Evolutionary conservation across 2,113 vertebrate species (phyloP), one percentile per base, ranked within the genome.

Genomic region (Dicentrarchus labrax): DNA sequence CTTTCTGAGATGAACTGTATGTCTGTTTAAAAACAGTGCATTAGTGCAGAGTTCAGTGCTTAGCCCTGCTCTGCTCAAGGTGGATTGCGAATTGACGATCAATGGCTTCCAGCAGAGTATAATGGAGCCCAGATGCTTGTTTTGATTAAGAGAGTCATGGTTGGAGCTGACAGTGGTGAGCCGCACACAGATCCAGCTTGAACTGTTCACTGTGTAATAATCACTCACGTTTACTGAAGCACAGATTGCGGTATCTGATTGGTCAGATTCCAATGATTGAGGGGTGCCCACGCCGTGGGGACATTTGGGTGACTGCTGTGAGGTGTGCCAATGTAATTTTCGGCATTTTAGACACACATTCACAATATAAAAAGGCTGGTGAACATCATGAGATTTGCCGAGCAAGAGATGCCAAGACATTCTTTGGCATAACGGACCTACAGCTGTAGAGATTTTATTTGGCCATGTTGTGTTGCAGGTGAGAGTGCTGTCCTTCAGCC

Each of bases 121-220:
- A 92, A 93, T 85, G 84, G 80, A 91, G 90, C 86, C 86, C 90
- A 92, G 93, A 92, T 93, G 89, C 90, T 90, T 88, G 81, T 82
- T 92, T 91, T 94, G 93, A 95, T 94, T 88, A 94, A 95, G 88
- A 88, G 91, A 87, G 53, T 90, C 82, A 47, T 79, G 65, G 81
- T 65, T 86, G 65, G 71, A 85, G 84, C 79, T 80, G 92, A 90
- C 90, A 92, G 81, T 83, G 82, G 83, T 77, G 85, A 93, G 82
- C 59, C 69, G 8, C 66, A 73, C 66, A 70, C 75, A 64, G 78
- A 85, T 86, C 78, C 64, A 78, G 78, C 86, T 66, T 85, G 67
- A 85, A 85, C 89, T 75, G 71, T 88, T 81, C 83, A 59, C 73
- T 75, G 80, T 78, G 84, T 82, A 79, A 90, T 90, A 83, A 94